phyloP scores from a whole-genome alignment of 2,888 invertebrate species.

The Charanyca ferruginea region DNA sequence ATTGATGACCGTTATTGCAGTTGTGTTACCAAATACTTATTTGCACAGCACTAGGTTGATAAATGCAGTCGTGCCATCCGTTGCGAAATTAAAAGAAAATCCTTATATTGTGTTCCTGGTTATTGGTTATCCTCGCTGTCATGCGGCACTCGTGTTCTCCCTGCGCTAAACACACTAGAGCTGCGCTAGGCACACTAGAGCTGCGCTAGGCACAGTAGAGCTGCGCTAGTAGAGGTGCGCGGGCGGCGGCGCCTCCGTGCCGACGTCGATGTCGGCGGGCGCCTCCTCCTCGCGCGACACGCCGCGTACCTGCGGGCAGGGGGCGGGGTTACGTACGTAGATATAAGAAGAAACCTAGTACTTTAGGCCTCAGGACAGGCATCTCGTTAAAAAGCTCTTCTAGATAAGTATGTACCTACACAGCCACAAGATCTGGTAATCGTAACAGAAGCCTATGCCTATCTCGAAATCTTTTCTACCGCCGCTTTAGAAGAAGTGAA shows the following conservation, averaged over 20 bases:
- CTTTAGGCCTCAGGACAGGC: not conserved
- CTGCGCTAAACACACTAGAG: no score
- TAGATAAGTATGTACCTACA: no score
- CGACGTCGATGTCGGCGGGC: slow-evolving; percentile 89
- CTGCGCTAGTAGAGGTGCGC: slow-evolving; percentile 64
- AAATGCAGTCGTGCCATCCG: no score
- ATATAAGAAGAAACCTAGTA: no score
- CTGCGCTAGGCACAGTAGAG: no score
- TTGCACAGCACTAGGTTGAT: no score
- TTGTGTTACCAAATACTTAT: not conserved
- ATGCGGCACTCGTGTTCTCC: not conserved
- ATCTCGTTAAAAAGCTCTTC: no score
- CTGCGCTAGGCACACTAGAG: no score
- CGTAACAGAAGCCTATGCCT: no score
- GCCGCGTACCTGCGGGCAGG: slow-evolving; percentile 79
- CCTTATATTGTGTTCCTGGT: not conserved
- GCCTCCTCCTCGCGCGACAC: slow-evolving; percentile 81
- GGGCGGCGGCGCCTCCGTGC: slow-evolving; percentile 85
- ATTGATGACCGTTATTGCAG: not conserved
- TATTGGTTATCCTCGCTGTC: not conserved
- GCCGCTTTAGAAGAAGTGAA: not conserved
- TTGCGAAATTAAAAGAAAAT: not conserved
- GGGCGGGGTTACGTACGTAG: not conserved
- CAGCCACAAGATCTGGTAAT: no score
- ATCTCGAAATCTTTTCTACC: no score